Evolutionary conservation across 2,797 vertebrate genomes (phyloP).

Genomic region (Pangasius krempfi): DNA sequence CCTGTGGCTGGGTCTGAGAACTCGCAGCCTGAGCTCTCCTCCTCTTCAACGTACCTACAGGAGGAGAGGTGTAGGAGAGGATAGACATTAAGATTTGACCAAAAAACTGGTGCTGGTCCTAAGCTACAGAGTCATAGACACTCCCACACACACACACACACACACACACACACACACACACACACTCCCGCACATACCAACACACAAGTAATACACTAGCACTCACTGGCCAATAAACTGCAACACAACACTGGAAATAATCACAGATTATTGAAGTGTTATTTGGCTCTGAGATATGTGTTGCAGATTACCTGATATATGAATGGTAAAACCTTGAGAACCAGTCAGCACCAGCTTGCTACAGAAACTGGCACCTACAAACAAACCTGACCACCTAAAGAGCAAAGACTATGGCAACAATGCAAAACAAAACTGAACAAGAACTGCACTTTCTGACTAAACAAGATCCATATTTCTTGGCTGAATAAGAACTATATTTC

Average conservation of each 20-base stretch:
- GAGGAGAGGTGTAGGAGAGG: constrained; percentile 1
- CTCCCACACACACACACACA: neutral
- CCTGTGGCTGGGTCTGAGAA: constrained; percentile 78
- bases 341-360: neutral
- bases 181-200: neutral
- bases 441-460: neutral
- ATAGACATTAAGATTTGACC: neutral
- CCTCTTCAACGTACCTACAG: constrained; percentile 89
- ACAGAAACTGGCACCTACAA: neutral
- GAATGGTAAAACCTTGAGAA: neutral
- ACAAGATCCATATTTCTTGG: neutral
- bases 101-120: neutral
- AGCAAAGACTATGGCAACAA: too few species aligned
- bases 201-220: too few species aligned
- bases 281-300: neutral
- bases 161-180: neutral
- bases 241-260: too few species aligned
- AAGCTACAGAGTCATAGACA: neutral
- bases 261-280: too few species aligned
- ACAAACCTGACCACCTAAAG: too few species aligned
- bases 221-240: too few species aligned
- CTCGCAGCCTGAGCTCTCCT: constrained; percentile 78
- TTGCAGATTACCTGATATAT: neutral
- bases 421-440: neutral
- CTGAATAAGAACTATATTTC: neutral